Conservation (phyloP, 2,888 invertebrate genomes). For the Eumacrocentrus americanus region DNA sequence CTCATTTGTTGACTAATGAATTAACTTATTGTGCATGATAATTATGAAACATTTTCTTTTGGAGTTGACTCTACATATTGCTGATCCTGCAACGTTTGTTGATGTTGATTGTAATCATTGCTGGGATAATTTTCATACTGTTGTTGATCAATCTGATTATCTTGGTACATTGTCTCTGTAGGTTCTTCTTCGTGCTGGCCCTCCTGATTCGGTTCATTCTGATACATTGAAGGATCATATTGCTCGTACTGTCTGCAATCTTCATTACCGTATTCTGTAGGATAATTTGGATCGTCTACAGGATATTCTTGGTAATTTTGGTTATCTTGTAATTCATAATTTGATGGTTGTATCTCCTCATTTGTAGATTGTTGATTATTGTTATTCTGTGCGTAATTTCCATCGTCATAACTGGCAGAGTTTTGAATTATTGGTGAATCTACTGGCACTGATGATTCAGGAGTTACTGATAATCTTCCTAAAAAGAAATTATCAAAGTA, state of each 20-base stretch:
- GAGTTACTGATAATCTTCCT: conserved; percentile 22
- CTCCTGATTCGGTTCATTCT: conserved; percentile 33
- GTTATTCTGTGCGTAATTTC: conserved; percentile 23
- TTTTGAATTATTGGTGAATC: neutral
- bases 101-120: conserved; percentile 28
- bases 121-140: conserved; percentile 32
- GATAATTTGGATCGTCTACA: conserved; percentile 33
- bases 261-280: conserved; percentile 40
- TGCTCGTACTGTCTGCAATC: conserved; percentile 46
- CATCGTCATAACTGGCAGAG: conserved; percentile 16
- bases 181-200: conserved; percentile 9
- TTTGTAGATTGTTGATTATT: conserved; percentile 17
- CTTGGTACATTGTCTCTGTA: conserved; percentile 22
- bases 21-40: neutral
- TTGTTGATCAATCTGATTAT: conserved; percentile 19
- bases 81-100: conserved; percentile 22
- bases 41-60: conserved; percentile 10
- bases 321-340: conserved; percentile 34
- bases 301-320: conserved; percentile 36
- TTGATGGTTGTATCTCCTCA: conserved; percentile 18
- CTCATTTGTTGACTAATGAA: too few relatives aligned
- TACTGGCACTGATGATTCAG: conserved; percentile 5
- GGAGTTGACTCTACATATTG: conserved; percentile 17
- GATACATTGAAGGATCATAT: conserved; percentile 46
- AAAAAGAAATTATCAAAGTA: conserved; percentile 12